Conservation (phyloP, 2,888 invertebrate species). For the Chrysomela aeneicollis region DNA sequence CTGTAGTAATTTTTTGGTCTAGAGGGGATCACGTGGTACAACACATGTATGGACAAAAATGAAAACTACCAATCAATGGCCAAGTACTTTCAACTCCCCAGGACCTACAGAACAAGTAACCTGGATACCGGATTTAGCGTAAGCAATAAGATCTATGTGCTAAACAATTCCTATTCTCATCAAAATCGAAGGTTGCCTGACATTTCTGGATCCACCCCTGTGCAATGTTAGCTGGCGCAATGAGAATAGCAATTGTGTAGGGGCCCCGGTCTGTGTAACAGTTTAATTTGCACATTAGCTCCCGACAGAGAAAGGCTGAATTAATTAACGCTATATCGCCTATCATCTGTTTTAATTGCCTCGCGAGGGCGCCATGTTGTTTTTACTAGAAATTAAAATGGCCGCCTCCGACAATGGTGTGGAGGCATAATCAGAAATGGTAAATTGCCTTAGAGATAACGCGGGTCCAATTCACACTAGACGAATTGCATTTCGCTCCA, state of each 20-base stretch:
- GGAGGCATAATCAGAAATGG: slow-evolving; percentile 62
- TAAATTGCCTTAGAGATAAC: slow-evolving; percentile 63
- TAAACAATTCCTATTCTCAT: too few relatives aligned
- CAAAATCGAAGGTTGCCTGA: too few relatives aligned
- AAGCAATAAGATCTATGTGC: too few relatives aligned
- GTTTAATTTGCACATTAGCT: slow-evolving; percentile 64
- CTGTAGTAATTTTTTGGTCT: too few relatives aligned
- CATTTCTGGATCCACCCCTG: slow-evolving; percentile 24
- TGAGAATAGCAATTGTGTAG: slow-evolving; percentile 44
- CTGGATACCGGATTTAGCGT: too few relatives aligned
- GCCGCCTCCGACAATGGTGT: slow-evolving; percentile 62
- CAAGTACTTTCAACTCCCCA: too few relatives aligned
- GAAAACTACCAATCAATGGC: too few relatives aligned
- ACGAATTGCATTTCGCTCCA: slow-evolving; percentile 33
- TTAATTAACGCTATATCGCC: slow-evolving; percentile 65
- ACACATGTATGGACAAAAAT: too few relatives aligned
- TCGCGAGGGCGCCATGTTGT: slow-evolving; percentile 62
- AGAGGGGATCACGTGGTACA: too few relatives aligned
- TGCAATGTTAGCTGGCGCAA: slow-evolving; percentile 29
- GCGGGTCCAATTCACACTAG: slow-evolving; percentile 56
- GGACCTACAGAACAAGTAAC: too few relatives aligned
- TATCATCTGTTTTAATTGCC: slow-evolving; percentile 65
- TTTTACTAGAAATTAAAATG: slow-evolving; percentile 64
- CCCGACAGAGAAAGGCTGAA: slow-evolving; percentile 63
- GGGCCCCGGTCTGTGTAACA: slow-evolving; percentile 61